Base-by-base conservation (phyloP, 37 sponge, comb jelly and placozoan species). In the Sycon ciliatum region DNA sequence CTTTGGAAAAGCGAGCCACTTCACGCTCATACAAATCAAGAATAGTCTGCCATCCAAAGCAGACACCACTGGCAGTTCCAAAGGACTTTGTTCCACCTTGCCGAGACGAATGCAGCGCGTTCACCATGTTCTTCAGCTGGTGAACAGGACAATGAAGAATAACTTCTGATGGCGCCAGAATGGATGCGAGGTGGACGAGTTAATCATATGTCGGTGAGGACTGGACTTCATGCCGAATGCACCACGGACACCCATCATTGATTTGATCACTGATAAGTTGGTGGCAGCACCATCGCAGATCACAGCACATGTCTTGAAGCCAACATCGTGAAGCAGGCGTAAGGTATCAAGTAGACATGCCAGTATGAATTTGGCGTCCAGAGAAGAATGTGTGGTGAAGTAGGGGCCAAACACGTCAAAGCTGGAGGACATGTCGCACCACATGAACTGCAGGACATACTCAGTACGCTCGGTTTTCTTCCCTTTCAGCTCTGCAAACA, bases 341-440 rank as follows among this genome's bases (percentile, higher is more conserved):
- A 24, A 56, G 30, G 5, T n/a, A 23, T 69, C 46, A 52, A 52
- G 23, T 13, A 52, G 22, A 53, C 73, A 52, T 7, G 73, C 26
- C 11, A 27, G 7, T 24, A 72, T 24, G 28, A 72, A 72, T 28
- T 52, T 72, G 28, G 20, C 11, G 2, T 53, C 73, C 7, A 72
- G 29, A 2, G 57, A 1, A 11, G 3, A 9, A 5, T 16, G 34
- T 35, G 29, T 18, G 13, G 73, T 72, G 42, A 58, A 78, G 65
- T 78, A 70, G 1, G 79, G 79, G 20, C 79, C 79, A 78, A 78
- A 35, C 5, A 78, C 49, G 39, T 78, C 71, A 57, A 58, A 78
- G 33, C 24, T 1, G 23, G 73, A 72, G 9, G 65, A 38, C 66
- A 64, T 34, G 65, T 62, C 66, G 22, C 73, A 29, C 80, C 80